Conservation (phyloP, 2,113 vertebrate genomes). For the Tautogolabrus adspersus region DNA sequence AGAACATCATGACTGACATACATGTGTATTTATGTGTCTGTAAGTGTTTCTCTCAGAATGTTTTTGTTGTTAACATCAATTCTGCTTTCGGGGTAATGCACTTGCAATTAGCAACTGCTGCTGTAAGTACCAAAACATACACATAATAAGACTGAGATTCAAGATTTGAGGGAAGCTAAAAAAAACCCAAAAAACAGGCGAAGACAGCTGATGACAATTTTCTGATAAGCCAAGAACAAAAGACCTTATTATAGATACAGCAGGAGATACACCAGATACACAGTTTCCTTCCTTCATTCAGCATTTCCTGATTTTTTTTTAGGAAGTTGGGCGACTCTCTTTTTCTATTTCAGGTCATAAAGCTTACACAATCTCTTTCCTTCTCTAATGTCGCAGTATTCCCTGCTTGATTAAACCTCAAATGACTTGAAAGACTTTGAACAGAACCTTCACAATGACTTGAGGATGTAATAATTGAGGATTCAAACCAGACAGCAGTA, state of each 20-base stretch:
- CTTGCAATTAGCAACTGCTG: background rate
- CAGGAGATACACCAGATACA: background rate
- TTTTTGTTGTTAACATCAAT: background rate
- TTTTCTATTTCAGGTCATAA: conserved; percentile 55
- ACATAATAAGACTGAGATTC: conserved; percentile 9
- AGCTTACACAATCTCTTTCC: background rate
- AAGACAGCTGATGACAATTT: conserved; percentile 22
- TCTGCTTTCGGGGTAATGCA: background rate
- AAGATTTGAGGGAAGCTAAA: conserved; percentile 19
- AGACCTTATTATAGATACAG: conserved; percentile 32
- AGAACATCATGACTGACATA: background rate
- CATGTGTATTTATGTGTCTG: background rate
- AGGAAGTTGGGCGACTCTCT: conserved; percentile 53
- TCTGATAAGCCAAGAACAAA: conserved; percentile 44
- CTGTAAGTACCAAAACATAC: conserved; percentile 4
- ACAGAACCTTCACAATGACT: background rate
- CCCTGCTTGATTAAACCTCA: background rate
- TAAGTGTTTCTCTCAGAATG: background rate
- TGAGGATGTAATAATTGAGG: background rate
- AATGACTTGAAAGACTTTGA: conserved; percentile 8
- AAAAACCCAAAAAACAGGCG: conserved; percentile 18
- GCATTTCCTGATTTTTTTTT: conserved; percentile 35
- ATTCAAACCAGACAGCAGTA: background rate
- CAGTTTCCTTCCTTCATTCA: conserved; percentile 60
- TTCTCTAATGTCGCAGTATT: background rate